These are phyloP conservation scores for Nannospalax galili DNA, from an alignment of 2,113 vertebrate genomes.

Conservation along the genomic window DNA sequence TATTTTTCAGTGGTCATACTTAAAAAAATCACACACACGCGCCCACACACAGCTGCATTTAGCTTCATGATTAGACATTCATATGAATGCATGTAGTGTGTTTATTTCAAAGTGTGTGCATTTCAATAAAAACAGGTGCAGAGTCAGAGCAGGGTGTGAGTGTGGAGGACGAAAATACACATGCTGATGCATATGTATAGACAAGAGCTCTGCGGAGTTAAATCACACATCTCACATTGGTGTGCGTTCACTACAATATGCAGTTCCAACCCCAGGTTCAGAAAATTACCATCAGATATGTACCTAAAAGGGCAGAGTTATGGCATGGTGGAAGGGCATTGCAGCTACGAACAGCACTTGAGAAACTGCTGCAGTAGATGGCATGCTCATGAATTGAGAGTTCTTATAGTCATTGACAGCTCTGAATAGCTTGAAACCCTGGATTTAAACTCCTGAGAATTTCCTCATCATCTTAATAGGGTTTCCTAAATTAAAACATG, in stretches of 20 bases:
- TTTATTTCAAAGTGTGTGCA: constrained; percentile 79
- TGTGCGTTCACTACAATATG: constrained; percentile 39
- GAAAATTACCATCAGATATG: constrained; percentile 29
- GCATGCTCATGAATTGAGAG: background rate
- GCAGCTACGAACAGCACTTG: background rate
- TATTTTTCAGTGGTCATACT: constrained; percentile 76
- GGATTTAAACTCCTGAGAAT: constrained; percentile 50
- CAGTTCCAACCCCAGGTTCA: constrained; percentile 27
- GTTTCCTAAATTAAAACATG: constrained; percentile 32
- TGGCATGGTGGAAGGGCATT: background rate
- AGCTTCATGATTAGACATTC: constrained; percentile 78
- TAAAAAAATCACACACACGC: constrained; percentile 51
- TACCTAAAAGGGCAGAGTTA: constrained; percentile 23
- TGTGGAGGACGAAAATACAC: constrained; percentile 76
- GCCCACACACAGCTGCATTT: constrained; percentile 74
- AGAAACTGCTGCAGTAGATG: background rate
- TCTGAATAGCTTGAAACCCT: constrained; percentile 17
- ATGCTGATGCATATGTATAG: constrained; percentile 81
- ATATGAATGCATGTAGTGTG: constrained; percentile 79
- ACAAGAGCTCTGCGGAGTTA: constrained; percentile 52
- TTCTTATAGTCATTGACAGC: constrained; percentile 37
- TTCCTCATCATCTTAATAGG: constrained; percentile 42
- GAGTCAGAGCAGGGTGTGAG: constrained; percentile 74
- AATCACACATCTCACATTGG: constrained; percentile 55
- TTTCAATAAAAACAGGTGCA: constrained; percentile 84